Evolutionary conservation across 2,888 invertebrate genomes (phyloP).

Genomic region (Ditylenchus weischeri): DNA sequence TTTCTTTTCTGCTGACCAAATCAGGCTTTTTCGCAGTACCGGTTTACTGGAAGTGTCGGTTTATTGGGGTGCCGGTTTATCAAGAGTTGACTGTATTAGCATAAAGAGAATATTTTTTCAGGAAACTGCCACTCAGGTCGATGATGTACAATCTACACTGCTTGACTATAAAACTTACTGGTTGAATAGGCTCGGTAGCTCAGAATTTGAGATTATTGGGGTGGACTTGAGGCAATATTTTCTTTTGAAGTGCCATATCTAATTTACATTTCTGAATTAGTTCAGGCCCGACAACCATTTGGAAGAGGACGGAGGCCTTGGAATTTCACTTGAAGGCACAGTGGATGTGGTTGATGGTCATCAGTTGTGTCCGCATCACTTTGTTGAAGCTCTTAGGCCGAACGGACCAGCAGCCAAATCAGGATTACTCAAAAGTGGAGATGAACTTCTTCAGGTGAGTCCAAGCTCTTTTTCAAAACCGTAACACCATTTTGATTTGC

Average conservation of each 20-base stretch:
- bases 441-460: constrained; percentile 78
- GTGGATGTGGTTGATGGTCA: constrained; percentile 92
- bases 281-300: constrained; percentile 45
- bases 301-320: constrained; percentile 71
- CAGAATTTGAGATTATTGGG: constrained; percentile 34
- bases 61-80: too few species aligned
- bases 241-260: background rate
- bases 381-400: constrained; percentile 84
- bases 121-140: constrained; percentile 53
- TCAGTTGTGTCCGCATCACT: constrained; percentile 92
- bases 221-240: constrained; percentile 30
- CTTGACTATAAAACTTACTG: constrained; percentile 40
- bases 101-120: constrained; percentile 19
- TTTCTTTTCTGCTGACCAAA: too few species aligned
- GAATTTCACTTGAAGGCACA: constrained; percentile 87
- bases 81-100: too few species aligned
- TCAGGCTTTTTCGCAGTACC: too few species aligned
- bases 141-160: constrained; percentile 50
- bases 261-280: too few species aligned
- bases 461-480: constrained; percentile 9
- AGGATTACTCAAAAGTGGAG: constrained; percentile 81
- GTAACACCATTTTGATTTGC: background rate
- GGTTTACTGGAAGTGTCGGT: too few species aligned
- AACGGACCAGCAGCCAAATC: constrained; percentile 95
- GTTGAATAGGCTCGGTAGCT: constrained; percentile 31